A percentile compares a stretch with the other conserved stretches of the same genome.
Conservation (phyloP, 2,113 vertebrate species). For the Caloenas nicobarica region DNA sequence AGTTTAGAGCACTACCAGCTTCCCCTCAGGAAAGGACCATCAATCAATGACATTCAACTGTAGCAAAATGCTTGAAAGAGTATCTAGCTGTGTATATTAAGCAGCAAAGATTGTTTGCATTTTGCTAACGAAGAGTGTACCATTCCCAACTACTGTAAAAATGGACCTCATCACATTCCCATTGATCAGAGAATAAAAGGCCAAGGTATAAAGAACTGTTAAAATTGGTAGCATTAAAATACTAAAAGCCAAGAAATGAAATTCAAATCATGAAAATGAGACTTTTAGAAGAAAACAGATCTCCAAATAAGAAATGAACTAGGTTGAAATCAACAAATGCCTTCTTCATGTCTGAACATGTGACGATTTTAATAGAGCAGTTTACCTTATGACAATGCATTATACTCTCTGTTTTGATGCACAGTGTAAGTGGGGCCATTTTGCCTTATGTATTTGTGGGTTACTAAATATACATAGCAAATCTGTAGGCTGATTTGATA, state of each 20-base stretch:
- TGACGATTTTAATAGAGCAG: background rate
- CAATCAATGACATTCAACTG: background rate
- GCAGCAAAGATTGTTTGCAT: background rate
- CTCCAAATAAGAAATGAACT: background rate
- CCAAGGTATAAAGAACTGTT: background rate
- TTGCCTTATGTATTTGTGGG: background rate
- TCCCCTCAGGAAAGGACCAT: background rate
- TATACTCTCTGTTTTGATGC: background rate
- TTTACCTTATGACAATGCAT: background rate
- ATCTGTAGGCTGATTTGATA: conserved; percentile 5
- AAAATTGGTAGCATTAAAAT: background rate
- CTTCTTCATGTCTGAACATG: background rate
- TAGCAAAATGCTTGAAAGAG: background rate
- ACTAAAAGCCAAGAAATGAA: background rate
- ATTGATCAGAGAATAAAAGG: background rate
- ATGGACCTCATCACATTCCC: background rate
- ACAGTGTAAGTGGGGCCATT: background rate
- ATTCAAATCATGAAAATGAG: background rate
- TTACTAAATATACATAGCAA: background rate
- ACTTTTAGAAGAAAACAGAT: background rate
- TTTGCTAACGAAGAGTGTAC: background rate
- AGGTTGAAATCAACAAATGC: background rate
- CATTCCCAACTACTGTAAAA: background rate
- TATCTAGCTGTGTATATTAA: background rate
- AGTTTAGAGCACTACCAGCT: background rate